Evolutionary conservation across 2,888 invertebrate species (phyloP).

Genomic region (Agriotes lineatus): DNA sequence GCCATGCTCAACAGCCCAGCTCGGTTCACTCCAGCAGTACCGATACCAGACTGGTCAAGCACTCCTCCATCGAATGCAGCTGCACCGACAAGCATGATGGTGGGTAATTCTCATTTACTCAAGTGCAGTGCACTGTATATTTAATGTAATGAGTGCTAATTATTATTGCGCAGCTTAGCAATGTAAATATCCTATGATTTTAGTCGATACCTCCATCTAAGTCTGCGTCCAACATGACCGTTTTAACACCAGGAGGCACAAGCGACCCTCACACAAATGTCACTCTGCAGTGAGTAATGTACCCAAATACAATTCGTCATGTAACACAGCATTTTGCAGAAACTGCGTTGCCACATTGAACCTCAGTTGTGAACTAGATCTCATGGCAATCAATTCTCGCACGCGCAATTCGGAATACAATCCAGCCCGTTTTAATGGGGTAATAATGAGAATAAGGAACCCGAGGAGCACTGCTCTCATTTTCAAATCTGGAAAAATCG

Average conservation of each 20-base stretch:
- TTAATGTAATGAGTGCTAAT: too few relatives aligned
- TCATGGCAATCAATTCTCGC: conserved; percentile 81
- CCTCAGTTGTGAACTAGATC: conserved; percentile 78
- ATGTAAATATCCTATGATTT: too few relatives aligned
- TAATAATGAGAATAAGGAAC: conserved; percentile 85
- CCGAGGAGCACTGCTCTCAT: conserved; percentile 82
- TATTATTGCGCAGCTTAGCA: too few relatives aligned
- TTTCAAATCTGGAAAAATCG: conserved; percentile 86
- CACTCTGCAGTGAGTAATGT: conserved; percentile 60
- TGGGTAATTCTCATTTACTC: too few relatives aligned
- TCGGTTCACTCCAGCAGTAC: conserved; percentile 63
- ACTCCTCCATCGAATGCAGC: conserved; percentile 34
- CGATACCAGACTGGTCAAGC: conserved; percentile 63
- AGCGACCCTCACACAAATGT: conserved; percentile 71
- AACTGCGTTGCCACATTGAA: conserved; percentile 87
- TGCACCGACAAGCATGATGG: conserved; percentile 37
- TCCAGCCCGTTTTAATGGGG: conserved; percentile 84
- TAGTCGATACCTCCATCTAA: conserved; percentile 4
- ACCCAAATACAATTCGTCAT: background rate
- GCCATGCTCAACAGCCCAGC: conserved; percentile 64
- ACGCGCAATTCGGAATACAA: conserved; percentile 88
- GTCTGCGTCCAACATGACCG: conserved; percentile 53
- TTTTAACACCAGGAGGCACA: conserved; percentile 59
- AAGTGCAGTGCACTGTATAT: too few relatives aligned
- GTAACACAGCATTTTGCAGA: conserved; percentile 65